Percentiles rank a stretch among this genome's conserved stretches.
Conservation (phyloP, 2,797 vertebrate species). For the Allobates femoralis region DNA sequence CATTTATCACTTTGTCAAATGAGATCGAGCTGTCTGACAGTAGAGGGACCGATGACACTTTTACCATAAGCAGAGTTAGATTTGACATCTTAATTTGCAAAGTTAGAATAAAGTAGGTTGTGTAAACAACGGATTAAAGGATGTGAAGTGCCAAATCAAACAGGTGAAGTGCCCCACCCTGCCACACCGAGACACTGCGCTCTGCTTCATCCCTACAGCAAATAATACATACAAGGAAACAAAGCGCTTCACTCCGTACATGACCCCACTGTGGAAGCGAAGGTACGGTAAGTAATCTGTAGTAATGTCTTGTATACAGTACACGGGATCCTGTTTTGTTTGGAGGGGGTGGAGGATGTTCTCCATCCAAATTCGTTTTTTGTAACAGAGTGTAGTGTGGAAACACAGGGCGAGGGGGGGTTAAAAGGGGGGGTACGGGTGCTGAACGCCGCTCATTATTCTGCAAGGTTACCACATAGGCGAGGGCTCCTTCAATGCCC, state of each 20-base stretch:
- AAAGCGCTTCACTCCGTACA: background rate
- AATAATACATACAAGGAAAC: background rate
- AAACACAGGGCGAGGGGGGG: background rate
- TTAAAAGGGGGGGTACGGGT: background rate
- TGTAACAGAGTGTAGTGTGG: background rate
- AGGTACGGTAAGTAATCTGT: background rate
- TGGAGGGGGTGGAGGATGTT: background rate
- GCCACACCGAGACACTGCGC: background rate
- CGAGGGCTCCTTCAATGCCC: background rate
- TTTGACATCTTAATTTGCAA: too few relatives aligned
- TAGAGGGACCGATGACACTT: too few relatives aligned
- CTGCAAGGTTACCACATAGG: slow-evolving; percentile 32
- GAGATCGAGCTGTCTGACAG: too few relatives aligned
- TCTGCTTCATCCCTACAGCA: background rate
- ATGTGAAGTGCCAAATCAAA: background rate
- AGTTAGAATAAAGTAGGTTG: too few relatives aligned
- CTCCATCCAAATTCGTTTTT: background rate
- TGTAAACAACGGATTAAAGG: background rate
- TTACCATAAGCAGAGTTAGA: too few relatives aligned
- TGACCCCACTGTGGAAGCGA: background rate
- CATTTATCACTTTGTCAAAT: too few relatives aligned
- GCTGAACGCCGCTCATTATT: slow-evolving; percentile 21
- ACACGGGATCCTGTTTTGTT: background rate
- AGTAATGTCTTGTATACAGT: background rate
- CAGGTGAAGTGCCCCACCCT: background rate